Conservation (phyloP, 2,113 vertebrate species). For the Sylvia atricapilla region DNA sequence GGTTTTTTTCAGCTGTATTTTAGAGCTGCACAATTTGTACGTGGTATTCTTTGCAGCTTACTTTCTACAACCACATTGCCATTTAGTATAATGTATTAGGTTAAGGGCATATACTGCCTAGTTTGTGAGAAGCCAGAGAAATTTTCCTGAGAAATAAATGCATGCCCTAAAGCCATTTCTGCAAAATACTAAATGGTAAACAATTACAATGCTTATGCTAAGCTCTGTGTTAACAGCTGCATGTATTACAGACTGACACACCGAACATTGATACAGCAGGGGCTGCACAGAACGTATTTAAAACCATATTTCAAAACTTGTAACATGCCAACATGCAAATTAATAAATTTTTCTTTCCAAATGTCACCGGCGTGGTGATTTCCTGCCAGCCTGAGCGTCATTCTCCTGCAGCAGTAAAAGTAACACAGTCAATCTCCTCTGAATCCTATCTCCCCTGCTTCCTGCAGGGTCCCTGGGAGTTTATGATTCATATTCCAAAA, state of each 20-base stretch:
- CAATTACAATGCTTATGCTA: slow-evolving; percentile 62
- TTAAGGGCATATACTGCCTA: background rate
- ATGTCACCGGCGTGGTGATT: slow-evolving; percentile 65
- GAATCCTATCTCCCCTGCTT: slow-evolving; percentile 61
- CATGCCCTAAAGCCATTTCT: slow-evolving; percentile 46
- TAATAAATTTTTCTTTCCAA: slow-evolving; percentile 66
- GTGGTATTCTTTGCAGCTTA: slow-evolving; percentile 16
- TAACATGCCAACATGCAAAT: slow-evolving; percentile 68
- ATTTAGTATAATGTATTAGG: slow-evolving; percentile 21
- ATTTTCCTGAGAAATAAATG: slow-evolving; percentile 63
- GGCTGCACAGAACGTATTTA: slow-evolving; percentile 18
- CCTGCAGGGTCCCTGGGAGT: slow-evolving; percentile 44
- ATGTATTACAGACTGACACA: slow-evolving; percentile 22
- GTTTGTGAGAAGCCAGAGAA: slow-evolving; percentile 45
- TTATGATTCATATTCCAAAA: slow-evolving; percentile 71
- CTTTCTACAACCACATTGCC: slow-evolving; percentile 17
- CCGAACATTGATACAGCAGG: background rate
- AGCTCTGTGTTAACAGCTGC: slow-evolving; percentile 58
- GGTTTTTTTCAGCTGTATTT: background rate
- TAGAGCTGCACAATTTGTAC: background rate
- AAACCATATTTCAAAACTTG: slow-evolving; percentile 63
- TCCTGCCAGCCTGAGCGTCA: slow-evolving; percentile 41
- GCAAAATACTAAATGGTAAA: slow-evolving; percentile 65
- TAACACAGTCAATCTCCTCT: slow-evolving; percentile 59
- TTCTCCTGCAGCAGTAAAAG: slow-evolving; percentile 64